Conservation (phyloP, 2,888 invertebrate species). For the Panopea generosa region DNA sequence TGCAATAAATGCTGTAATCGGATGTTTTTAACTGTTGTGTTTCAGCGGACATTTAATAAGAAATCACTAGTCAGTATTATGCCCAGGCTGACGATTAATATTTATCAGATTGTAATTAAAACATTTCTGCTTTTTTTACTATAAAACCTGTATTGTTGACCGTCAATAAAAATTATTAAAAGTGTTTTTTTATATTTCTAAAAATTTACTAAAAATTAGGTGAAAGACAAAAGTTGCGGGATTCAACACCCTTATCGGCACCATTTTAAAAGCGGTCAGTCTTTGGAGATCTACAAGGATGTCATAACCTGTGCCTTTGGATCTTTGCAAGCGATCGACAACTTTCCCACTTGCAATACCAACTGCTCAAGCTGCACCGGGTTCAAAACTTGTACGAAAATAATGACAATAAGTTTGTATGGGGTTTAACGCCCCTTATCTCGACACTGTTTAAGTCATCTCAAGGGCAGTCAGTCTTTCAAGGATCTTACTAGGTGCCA, state of each 20-base stretch:
- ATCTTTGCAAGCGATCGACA: constrained; percentile 3
- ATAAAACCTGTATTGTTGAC: background rate
- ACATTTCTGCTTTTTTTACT: background rate
- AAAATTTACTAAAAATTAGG: constrained; percentile 3
- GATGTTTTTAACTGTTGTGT: constrained; percentile 8
- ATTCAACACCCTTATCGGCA: constrained; percentile 2
- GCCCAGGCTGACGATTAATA: constrained; percentile 1
- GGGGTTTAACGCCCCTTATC: constrained; percentile 3
- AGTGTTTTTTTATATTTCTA: constrained; percentile 1
- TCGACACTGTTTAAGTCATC: constrained; percentile 1
- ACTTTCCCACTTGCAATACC: constrained; percentile 3
- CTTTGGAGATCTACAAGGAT: constrained; percentile 1
- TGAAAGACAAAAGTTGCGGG: background rate
- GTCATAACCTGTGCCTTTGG: constrained; percentile 1
- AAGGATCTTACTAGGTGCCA: constrained; percentile 3
- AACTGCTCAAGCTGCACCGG: constrained; percentile 3
- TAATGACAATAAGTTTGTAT: constrained; percentile 3
- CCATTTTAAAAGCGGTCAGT: constrained; percentile 3
- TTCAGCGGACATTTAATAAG: constrained; percentile 12
- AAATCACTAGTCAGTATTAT: constrained; percentile 4
- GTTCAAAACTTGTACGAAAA: constrained; percentile 3
- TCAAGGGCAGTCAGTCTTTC: constrained; percentile 1
- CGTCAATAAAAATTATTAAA: background rate
- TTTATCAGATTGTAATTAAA: constrained; percentile 1
- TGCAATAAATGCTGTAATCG: constrained; percentile 22